Percentiles rank a stretch among this genome's conserved stretches.
Evolutionary conservation across 2,113 vertebrate genomes (phyloP).

Genomic region (Arizona elegans): DNA sequence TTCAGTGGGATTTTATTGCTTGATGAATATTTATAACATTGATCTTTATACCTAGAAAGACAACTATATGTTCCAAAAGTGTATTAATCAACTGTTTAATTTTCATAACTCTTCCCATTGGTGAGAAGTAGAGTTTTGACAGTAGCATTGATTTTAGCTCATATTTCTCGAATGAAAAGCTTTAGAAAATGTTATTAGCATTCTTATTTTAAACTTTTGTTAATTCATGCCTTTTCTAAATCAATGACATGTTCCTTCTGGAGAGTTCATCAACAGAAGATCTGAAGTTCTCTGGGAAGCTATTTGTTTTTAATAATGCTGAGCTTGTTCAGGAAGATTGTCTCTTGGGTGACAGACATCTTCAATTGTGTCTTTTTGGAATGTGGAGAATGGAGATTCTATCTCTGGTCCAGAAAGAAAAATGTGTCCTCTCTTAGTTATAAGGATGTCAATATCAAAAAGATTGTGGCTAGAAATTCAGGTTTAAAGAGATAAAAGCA

Average conservation of each 20-base stretch:
- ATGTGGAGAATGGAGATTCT: not conserved
- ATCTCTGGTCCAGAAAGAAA: not conserved
- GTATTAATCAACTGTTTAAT: not conserved
- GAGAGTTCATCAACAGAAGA: not conserved
- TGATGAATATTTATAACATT: not conserved
- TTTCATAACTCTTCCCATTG: not conserved
- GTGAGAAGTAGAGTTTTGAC: not conserved
- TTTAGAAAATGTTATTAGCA: not conserved
- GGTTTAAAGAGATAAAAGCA: not conserved
- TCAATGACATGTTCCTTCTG: not conserved
- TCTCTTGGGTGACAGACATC: not conserved
- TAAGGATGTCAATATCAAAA: not conserved
- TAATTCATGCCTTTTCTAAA: not conserved
- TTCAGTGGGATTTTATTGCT: not conserved
- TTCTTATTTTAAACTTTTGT: not conserved
- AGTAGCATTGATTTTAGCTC: not conserved
- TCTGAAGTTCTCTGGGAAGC: not conserved
- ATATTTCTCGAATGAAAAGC: not conserved
- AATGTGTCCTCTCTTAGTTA: not conserved
- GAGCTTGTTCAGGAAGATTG: not conserved
- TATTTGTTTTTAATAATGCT: not conserved
- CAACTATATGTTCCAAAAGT: not conserved
- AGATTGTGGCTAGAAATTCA: not conserved
- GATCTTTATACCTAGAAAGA: not conserved
- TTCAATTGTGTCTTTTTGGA: not conserved